Base-by-base conservation (phyloP, 1,140 invertebrate species). In the Zaprionus lachaisei region DNA sequence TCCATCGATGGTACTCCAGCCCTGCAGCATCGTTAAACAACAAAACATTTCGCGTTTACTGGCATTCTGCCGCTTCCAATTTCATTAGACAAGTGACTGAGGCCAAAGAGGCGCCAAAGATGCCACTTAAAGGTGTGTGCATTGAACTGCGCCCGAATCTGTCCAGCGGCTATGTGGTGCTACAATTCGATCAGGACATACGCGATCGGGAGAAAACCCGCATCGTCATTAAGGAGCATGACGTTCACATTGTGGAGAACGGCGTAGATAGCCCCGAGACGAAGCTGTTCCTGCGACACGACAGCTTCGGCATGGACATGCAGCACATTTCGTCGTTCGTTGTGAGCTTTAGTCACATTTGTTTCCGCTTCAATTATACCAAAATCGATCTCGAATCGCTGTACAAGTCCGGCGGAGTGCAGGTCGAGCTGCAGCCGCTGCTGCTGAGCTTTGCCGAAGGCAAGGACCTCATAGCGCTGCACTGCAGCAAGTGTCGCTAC, bases 141-240 rank as follows among this genome's bases (percentile, higher is more conserved):
- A 89, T 89, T 49, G 84, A 89, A 38, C 55, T 89, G 63, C 84
- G 84, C 12, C 84, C 84, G 3, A 90, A 89, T 41, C 26, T 89
- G 37, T 57, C 47, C 72, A 79, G 84, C 37, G 84, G 84, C 58
- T 47, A 70, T 38, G 75, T 65, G 0, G 61, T 79, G 20, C 54
- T 89, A 24, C 68, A 69, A 14, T 81, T 89, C 15, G 67, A 90
- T 15, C 51, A 67, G 11, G 38, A 37, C 15, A 44, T 87, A 2
- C 22, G 58, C 38, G 34, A 72, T 31, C 20, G 37, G 28, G 38
- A 26, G 2, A 69, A 72, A 22, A 89, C 71, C 34, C 78, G 75
- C 75, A 31, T 89, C 15, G 22, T 81, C 38, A 76, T 89, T 38
- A 78, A 78, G 41, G 72, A 84, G 47, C 38, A 77, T 66, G 72